Base-by-base conservation (phyloP, 2,797 vertebrate species). In the Sebastes steindachneri region DNA sequence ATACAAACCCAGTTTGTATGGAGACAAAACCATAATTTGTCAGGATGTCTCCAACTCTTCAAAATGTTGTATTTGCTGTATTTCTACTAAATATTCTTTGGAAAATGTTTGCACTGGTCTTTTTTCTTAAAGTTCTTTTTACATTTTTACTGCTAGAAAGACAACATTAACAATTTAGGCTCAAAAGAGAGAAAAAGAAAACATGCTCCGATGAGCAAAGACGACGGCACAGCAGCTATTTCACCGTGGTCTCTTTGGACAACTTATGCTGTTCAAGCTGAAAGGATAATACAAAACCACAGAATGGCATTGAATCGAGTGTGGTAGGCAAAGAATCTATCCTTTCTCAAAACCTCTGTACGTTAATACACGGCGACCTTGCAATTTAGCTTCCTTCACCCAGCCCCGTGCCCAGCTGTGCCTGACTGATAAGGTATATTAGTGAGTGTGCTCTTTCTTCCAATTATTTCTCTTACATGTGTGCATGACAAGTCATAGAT, bases 361-460 rank as follows among this genome's bases (percentile, higher is more conserved):
- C 88, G 78, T 91, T 91, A 94, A 94, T 92, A 90, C 80, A 91
- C 29, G 45, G 64, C 74, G 79, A 84, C 92, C 86, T 92, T 92
- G 81, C 87, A 91, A 90, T 94, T 93, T 92, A 92, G 85, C 88
- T 83, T 85, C 71, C 76, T 85, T 87, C 75, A 84, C 77, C 73
- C 45, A 82, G 89, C 73, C 23, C 66, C 68, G 77, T 83, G 74
- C 68, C 86, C 73, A 88, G 89, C 94, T 95, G 93, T 87, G 91
- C 72, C 72, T 79, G 75, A 84, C 93, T 92, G 93, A 95, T 95
- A 95, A 94, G 83, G 67, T 90, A 90, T 90, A 93, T 93, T 92
- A 93, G 88, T 82, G 67, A 81, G 53, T 83, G 82, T 86, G 88
- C 81, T 90, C 79, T 91, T 87, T 91, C 87, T 83, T 91, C 86